A percentile compares a stretch with the other conserved stretches of the same genome.
These are phyloP conservation scores for Neocloeon triangulifer DNA, from an alignment of 1,140 invertebrate genomes.

Conservation along the genomic window DNA sequence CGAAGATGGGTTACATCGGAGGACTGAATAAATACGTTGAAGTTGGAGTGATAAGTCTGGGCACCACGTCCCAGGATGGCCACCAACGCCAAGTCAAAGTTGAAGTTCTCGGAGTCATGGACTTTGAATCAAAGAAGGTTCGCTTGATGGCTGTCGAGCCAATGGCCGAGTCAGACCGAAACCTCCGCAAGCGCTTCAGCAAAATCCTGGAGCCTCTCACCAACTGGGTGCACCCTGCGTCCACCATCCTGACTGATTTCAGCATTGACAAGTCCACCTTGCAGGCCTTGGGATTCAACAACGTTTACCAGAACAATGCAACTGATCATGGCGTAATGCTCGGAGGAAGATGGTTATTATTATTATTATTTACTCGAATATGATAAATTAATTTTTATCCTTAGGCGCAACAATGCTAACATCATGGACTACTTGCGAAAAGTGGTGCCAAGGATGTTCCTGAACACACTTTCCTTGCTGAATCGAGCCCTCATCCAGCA, in stretches of 20 bases:
- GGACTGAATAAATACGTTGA: slow-evolving; percentile 39
- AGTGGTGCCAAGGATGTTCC: slow-evolving; percentile 46
- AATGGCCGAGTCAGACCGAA: background rate
- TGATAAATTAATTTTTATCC: too few species aligned
- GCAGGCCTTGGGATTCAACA: slow-evolving; percentile 48
- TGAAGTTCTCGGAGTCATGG: slow-evolving; percentile 66
- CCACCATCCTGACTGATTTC: slow-evolving; percentile 54
- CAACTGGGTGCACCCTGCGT: slow-evolving; percentile 53
- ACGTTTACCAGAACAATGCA: slow-evolving; percentile 37
- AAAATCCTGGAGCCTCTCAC: slow-evolving; percentile 56
- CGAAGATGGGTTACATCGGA: slow-evolving; percentile 44
- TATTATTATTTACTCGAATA: too few species aligned
- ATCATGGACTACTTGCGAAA: slow-evolving; percentile 71
- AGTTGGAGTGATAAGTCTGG: slow-evolving; percentile 71
- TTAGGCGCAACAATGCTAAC: slow-evolving; percentile 37
- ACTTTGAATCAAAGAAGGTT: slow-evolving; percentile 45
- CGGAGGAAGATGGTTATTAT: too few species aligned
- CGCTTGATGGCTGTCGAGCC: slow-evolving; percentile 61
- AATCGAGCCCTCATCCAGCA: slow-evolving; percentile 70
- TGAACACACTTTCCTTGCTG: slow-evolving; percentile 61
- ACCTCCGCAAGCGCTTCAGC: slow-evolving; percentile 21
- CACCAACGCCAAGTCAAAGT: slow-evolving; percentile 65
- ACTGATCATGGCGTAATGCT: too few species aligned
- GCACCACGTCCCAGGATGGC: slow-evolving; percentile 64
- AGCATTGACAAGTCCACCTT: slow-evolving; percentile 60